Evolutionary conservation across 2,888 invertebrate species (phyloP).

Genomic region (Therioaphis trifolii): DNA sequence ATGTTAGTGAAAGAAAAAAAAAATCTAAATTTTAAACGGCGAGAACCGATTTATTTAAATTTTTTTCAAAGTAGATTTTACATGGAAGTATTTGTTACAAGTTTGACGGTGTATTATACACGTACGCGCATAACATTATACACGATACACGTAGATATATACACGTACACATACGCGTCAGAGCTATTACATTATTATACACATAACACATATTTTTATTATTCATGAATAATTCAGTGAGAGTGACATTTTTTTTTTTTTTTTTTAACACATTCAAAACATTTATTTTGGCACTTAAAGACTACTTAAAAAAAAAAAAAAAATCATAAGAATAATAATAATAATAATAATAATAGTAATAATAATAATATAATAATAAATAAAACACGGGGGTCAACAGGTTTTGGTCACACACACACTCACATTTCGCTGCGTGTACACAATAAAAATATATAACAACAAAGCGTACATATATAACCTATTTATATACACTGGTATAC

Average conservation of each 20-base stretch:
- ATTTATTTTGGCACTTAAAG: constrained; percentile 44
- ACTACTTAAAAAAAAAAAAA: constrained; percentile 31
- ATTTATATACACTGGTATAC: neutral
- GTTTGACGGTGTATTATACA: neutral
- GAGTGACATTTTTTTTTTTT: constrained; percentile 1
- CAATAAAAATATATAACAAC: constrained; percentile 31
- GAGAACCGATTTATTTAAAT: neutral
- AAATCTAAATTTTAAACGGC: too few relatives aligned
- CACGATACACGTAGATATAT: neutral
- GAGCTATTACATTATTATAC: constrained; percentile 10
- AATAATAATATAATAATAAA: constrained; percentile 5
- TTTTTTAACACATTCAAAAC: constrained; percentile 25
- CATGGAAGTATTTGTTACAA: neutral
- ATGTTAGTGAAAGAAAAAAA: too few relatives aligned
- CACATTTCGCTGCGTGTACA: constrained; percentile 15
- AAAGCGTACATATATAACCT: neutral
- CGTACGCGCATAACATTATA: neutral
- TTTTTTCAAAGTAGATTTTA: neutral
- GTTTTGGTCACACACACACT: neutral
- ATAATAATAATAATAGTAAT: constrained; percentile 26
- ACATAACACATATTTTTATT: neutral
- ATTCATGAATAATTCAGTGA: constrained; percentile 44
- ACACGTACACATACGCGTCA: neutral
- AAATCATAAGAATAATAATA: constrained; percentile 24
- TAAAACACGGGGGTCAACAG: constrained; percentile 35